Evolutionary conservation across 2,113 vertebrate genomes (phyloP), one percentile per base, ranked within the genome.

Genomic region (Dendropsophus ebraccatus): DNA sequence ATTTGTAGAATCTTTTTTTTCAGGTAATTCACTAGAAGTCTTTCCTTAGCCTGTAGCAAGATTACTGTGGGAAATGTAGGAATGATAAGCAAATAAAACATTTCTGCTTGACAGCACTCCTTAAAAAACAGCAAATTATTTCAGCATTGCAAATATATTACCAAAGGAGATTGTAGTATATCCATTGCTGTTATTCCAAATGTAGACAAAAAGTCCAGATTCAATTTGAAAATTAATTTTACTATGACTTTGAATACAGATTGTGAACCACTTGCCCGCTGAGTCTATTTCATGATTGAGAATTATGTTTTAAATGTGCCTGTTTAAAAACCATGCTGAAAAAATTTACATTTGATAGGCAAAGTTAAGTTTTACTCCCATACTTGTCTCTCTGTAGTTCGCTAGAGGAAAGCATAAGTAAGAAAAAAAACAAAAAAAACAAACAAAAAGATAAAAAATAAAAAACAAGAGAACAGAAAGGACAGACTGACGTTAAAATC

Each of bases 301-400:
- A 96, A 92, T 96, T 95, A 97, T 96, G 92, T 95, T 97, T 97
- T 96, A 96, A 96, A 96, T 95, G 95, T 96, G 96, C 96, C 95
- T 94, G 94, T 91, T 80, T 96, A 96, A 96, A 96, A 99, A 97
- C 96, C 96, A 99, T 99, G 97, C 97, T 97, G 96, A 98, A 97
- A 97, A 96, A 97, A 98, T 96, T 99, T 99, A 99, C 97, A 98
- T 99, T 98, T 97, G 97, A 99, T 99, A 99, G 97, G 98, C 97
- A 99, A 98, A 99, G 97, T 99, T 98, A 99, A 99, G 97, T 98
- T 97, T 99, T 96, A 99, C 98, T 99, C 96, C 97, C 98, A 98
- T 99, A 99, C 97, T 99, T 99, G 98, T 99, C 97, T 99, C 98
- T 99, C 98, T 99, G 98, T 97, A 99, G 97, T 96, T 99, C 97